Conservation (phyloP, 2,888 invertebrate genomes). For the Azorinus chamasolen region DNA sequence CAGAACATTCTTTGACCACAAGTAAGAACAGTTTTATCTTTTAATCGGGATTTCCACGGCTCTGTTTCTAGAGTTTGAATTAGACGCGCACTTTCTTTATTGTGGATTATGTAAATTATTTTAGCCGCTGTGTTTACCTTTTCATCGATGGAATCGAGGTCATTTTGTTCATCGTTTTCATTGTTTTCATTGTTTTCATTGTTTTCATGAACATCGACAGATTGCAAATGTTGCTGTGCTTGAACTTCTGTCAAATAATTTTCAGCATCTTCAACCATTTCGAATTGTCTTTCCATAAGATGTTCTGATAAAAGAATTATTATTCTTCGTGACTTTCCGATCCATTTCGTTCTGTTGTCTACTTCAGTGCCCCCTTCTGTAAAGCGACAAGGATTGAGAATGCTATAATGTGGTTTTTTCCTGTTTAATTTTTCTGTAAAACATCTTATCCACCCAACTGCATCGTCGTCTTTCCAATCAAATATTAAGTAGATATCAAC, state of each 20-base stretch:
- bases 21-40: constrained; percentile 49
- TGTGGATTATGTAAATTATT: constrained; percentile 29
- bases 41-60: constrained; percentile 62
- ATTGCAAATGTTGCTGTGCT: not conserved
- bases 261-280: constrained; percentile 56
- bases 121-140: not conserved
- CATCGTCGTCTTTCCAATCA: constrained; percentile 55
- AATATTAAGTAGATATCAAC: constrained; percentile 60
- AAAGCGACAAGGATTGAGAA: constrained; percentile 54
- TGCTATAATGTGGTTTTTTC: constrained; percentile 52
- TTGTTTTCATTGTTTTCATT: too few species aligned
- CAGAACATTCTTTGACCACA: constrained; percentile 63
- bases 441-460: constrained; percentile 52
- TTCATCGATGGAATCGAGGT: not conserved
- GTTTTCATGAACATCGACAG: not conserved
- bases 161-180: not conserved
- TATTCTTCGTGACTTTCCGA: constrained; percentile 53
- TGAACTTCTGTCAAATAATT: constrained; percentile 25
- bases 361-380: constrained; percentile 32
- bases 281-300: constrained; percentile 36
- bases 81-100: constrained; percentile 18
- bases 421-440: constrained; percentile 57
- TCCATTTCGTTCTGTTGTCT: constrained; percentile 40
- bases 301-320: constrained; percentile 59
- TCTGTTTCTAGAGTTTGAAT: constrained; percentile 45